Evolutionary conservation across 2,888 invertebrate species (phyloP), one percentile per base, ranked within the genome.

Genomic region (Blastobasis adustella): DNA sequence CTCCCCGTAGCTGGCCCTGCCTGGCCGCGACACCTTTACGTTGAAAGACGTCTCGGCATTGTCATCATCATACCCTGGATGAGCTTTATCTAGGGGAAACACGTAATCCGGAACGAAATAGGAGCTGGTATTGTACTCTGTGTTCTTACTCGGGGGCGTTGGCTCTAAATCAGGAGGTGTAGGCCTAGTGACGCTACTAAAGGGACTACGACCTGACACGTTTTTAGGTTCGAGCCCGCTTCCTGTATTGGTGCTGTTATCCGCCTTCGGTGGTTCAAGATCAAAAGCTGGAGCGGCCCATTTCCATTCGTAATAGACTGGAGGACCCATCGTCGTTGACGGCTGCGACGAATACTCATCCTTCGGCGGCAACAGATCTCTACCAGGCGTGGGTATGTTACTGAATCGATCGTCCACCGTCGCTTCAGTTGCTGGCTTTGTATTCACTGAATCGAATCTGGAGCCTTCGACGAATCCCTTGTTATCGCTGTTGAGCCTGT

Each of bases 221-320:
- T 61, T 62, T 54, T 72, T 71, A 2, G 72, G 68, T 49, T 71
- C 51, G 45, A 47, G 70, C 7, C 66, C 66, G 0, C 61, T 47
- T 49, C 61, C 46, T 49, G 61, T 37, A 54, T 76, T 70, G 10
- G 76, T 80, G 5, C 71, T 79, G 56, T 90, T 89, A 4, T 74
- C 73, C 39, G 62, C 54, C 56, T 89, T 91, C 0, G 91, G 92
- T 6, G 90, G 90, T 55, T 90, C 84, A 1, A 92, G 68, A 9
- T 89, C 91, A 51, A 90, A 88, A 0, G 91, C 90, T 0, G 91
- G 91, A 1, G 90, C 89, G 5, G 91, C 91, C 91, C 91, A 91
- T 70, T 91, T 91, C 91, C 91, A 91, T 68, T 92, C 91, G 59
- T 90, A 91, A 62, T 91, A 91, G 49, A 91, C 90, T 0, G 91